A percentile compares a stretch with the other conserved stretches of the same genome.
Conservation (phyloP, 2,888 invertebrate genomes). For the Drosophila anomelani region DNA sequence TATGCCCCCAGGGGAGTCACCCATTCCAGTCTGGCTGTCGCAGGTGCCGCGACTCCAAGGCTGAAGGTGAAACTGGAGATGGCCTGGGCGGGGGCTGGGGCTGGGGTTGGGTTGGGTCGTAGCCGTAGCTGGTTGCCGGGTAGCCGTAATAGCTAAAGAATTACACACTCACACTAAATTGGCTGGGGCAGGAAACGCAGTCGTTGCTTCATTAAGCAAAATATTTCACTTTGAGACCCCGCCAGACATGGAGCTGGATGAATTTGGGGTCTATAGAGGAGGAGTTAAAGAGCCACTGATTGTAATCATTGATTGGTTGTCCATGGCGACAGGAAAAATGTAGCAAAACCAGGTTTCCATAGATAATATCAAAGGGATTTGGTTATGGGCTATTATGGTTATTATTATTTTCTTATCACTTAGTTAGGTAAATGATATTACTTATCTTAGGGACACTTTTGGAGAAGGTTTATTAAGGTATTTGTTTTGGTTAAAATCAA, state of each 20-base stretch:
- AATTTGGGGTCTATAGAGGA: constrained; percentile 2
- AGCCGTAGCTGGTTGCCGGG: constrained; percentile 27
- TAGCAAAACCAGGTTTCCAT: neutral
- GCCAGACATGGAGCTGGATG: constrained; percentile 44
- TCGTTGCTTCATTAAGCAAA: constrained; percentile 82
- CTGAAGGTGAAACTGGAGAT: constrained; percentile 37
- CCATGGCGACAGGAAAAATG: constrained; percentile 14
- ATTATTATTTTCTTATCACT: constrained; percentile 8
- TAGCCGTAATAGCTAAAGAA: constrained; percentile 82
- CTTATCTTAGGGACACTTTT: neutral
- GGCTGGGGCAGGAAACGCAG: constrained; percentile 83
- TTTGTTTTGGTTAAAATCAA: neutral
- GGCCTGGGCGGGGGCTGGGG: neutral
- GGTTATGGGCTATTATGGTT: constrained; percentile 1
- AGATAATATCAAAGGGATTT: constrained; percentile 5
- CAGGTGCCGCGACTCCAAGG: constrained; percentile 60
- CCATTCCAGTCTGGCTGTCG: constrained; percentile 54
- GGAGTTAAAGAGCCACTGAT: constrained; percentile 28
- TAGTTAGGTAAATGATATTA: neutral
- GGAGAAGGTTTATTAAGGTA: neutral
- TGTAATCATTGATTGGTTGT: constrained; percentile 40
- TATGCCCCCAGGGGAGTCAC: constrained; percentile 47
- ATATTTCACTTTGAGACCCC: constrained; percentile 68
- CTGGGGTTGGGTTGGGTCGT: neutral
- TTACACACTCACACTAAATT: constrained; percentile 84